Base-by-base conservation (phyloP, 2,113 vertebrate species). In the Tylochromis polylepis region DNA sequence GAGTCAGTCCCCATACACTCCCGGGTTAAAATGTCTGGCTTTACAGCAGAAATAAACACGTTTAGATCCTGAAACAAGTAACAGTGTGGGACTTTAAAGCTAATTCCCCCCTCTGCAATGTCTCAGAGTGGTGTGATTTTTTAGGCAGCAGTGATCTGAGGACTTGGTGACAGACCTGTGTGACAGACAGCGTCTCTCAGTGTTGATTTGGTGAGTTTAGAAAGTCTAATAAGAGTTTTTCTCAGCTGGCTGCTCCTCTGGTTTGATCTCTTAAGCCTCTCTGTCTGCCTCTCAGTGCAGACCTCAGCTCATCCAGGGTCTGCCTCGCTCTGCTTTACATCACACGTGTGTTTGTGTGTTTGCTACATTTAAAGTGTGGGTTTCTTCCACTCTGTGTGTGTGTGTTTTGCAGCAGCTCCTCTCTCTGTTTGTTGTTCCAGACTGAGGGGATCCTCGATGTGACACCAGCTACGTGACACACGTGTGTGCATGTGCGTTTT, bases 401-500 rank as follows among this genome's bases (percentile, higher is more conserved):
- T 59, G 29, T 36, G 20, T 38, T 67, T 67, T 14, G 62, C n/a
- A 41, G 62, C 57, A 77, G 86, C 84, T 70, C 58, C 29, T 81
- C 46, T 29, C 14, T 91, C 38, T 95, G 91, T 65, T 93, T 93
- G 89, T 91, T 93, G 91, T 95, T 92, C 79, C 82, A 85, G 79
- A 60, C 51, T 49, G 77, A 88, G 59, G 70, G 51, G 46, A 77
- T 85, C 86, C 83, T 92, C 72, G 78, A 94, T 93, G 92, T 95
- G 93, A 95, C 94, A 95, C 41, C 24, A 46, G 83, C 89, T 94
- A 95, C 92, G 91, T 93, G 92, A 87, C 88, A 90, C 86, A 90
- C 78, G 75, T 85, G 85, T 82, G 57, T 82, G 5, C 38, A n/a
- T 24, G 29, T 51, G 31, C 46, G 49, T 79, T 49, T 57, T n/a